These are phyloP conservation scores for Apis laboriosa DNA, from an alignment of 1,140 invertebrate species.

Conservation along the genomic window DNA sequence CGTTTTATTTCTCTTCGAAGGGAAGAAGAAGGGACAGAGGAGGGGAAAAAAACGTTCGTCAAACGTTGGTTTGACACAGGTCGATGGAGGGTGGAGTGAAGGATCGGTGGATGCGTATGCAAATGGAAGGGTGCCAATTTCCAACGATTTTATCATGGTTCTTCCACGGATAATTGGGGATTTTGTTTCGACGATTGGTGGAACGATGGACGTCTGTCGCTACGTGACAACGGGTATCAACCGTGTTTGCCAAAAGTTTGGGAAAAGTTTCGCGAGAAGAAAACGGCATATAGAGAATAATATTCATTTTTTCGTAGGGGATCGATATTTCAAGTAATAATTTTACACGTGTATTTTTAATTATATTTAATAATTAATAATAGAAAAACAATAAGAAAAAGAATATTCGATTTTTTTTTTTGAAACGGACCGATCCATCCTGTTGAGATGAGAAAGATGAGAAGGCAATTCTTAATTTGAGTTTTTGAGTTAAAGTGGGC, in stretches of 20 bases:
- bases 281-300: too few relatives aligned
- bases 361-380: not conserved
- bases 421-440: too few relatives aligned
- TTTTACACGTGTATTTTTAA: not conserved
- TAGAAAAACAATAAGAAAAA: too few relatives aligned
- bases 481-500: too few relatives aligned
- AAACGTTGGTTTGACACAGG: not conserved
- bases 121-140: constrained; percentile 4
- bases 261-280: not conserved
- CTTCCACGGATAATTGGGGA: constrained; percentile 26
- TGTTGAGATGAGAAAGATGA: too few relatives aligned
- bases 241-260: not conserved
- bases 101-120: not conserved
- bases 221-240: not conserved
- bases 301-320: too few relatives aligned
- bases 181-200: constrained; percentile 18
- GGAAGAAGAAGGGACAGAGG: not conserved
- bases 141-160: constrained; percentile 17
- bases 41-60: not conserved
- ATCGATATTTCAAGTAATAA: too few relatives aligned
- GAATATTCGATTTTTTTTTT: too few relatives aligned
- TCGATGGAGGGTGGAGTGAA: not conserved
- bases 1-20: not conserved
- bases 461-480: too few relatives aligned
- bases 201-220: constrained; percentile 2